phyloP scores from a whole-genome alignment of 2,113 vertebrate genomes.

The Centropristis striata region DNA sequence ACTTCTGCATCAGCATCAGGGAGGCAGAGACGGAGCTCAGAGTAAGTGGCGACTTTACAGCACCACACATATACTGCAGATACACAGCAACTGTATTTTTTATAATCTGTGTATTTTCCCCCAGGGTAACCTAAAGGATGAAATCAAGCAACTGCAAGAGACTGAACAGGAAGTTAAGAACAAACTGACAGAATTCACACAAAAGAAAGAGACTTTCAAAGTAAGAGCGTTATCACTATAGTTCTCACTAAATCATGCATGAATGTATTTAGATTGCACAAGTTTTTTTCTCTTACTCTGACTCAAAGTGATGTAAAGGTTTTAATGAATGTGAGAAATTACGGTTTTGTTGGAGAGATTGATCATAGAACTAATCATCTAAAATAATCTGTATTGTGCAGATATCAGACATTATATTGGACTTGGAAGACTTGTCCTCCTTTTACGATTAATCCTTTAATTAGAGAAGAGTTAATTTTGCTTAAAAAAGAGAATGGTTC shows the following conservation, averaged over 20 bases:
- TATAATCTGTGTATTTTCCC: background rate
- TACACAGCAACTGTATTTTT: background rate
- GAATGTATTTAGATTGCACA: background rate
- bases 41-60: constrained; percentile 64
- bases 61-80: background rate
- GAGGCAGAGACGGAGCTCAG: constrained; percentile 85
- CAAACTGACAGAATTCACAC: constrained; percentile 64
- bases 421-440: background rate
- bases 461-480: background rate
- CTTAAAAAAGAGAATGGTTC: too few species aligned
- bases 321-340: background rate
- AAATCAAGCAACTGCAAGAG: constrained; percentile 81
- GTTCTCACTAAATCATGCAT: background rate
- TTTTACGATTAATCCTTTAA: background rate
- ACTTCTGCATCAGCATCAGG: constrained; percentile 83
- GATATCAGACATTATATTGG: too few species aligned
- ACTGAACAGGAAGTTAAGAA: constrained; percentile 67
- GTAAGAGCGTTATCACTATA: constrained; percentile 57
- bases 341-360: background rate
- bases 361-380: background rate
- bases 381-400: too few species aligned
- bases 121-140: constrained; percentile 80
- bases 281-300: background rate
- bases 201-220: constrained; percentile 73
- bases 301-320: background rate